These are phyloP conservation scores for Neuroscelio doddi DNA, from an alignment of 2,888 invertebrate species.

Conservation along the genomic window DNA sequence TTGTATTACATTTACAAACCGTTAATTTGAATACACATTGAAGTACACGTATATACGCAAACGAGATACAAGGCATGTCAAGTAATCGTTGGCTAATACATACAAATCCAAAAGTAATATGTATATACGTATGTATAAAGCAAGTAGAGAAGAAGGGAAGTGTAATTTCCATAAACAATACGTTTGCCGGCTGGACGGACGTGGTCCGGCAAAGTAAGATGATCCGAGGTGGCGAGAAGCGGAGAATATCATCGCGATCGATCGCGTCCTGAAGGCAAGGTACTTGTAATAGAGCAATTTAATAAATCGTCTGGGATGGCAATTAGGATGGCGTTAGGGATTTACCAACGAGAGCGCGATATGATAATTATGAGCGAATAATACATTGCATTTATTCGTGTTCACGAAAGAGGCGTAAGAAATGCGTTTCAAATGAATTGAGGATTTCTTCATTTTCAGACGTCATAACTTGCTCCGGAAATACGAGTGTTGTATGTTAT, in stretches of 20 bases:
- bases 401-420: constrained; percentile 29
- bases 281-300: constrained; percentile 62
- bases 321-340: constrained; percentile 58
- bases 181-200: constrained; percentile 16
- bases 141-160: constrained; percentile 18
- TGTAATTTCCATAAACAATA: constrained; percentile 60
- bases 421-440: constrained; percentile 19
- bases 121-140: too few species aligned
- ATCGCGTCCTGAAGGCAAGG: constrained; percentile 26
- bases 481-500: constrained; percentile 17
- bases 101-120: too few species aligned
- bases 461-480: constrained; percentile 22
- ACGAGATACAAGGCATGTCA: constrained; percentile 9
- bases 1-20: constrained; percentile 31
- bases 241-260: constrained; percentile 31
- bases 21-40: constrained; percentile 22
- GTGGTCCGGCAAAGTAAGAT: constrained; percentile 10
- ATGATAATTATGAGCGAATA: constrained; percentile 52
- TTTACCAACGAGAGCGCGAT: constrained; percentile 55
- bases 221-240: constrained; percentile 28
- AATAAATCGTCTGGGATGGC: constrained; percentile 57
- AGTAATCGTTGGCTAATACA: too few species aligned
- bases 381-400: not conserved
- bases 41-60: constrained; percentile 23
- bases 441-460: constrained; percentile 28